Base-by-base conservation (phyloP, 2,797 vertebrate genomes). In the Gymnopithys bicolor region DNA sequence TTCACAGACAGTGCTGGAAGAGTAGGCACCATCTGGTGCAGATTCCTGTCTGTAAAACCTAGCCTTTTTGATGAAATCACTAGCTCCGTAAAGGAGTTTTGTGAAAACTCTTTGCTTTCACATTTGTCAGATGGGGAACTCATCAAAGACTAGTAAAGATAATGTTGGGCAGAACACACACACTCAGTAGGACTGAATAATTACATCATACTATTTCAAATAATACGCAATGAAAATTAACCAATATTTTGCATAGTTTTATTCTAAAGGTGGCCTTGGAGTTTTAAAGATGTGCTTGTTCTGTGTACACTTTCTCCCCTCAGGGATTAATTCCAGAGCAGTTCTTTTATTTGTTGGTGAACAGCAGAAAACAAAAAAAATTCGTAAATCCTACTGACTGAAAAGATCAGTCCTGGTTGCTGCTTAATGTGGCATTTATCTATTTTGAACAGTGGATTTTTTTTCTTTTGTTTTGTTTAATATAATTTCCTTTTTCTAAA, bases 371-470 rank as follows among this genome's bases (percentile, higher is more conserved):
- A 43, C 51, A 91, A 93, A 76, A 56, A 76, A 69, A 78, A 58
- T 79, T 82, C 70, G 87, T 95, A 80, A 82, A 94, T 89, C 87
- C 76, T 55, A 73, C 64, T 93, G 89, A 73, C 75, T 89, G 67
- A 92, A 93, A 83, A 63, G 60, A 89, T 90, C 78, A 89, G 25
- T 89, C 56, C 63, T 18, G 3, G 27, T 60, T 73, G 33, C 43
- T 94, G 52, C 68, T 90, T 96, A 95, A 96, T 92, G 74, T 89
- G 22, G 56, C 68, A 83, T 87, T 93, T 90, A 89, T 96, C 89
- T 7, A 0, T 83, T 95, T 89, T 67, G 60, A 87, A 70, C 68
- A 66, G 35, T 41, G 22, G 30, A 9, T 23, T 82, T 75, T 86
- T 71, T 35, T 77, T 2, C 0, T 45, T 84, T 86, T 87, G 2